phyloP scores from a whole-genome alignment of 2,797 vertebrate genomes.

The Sebastes itinus region DNA sequence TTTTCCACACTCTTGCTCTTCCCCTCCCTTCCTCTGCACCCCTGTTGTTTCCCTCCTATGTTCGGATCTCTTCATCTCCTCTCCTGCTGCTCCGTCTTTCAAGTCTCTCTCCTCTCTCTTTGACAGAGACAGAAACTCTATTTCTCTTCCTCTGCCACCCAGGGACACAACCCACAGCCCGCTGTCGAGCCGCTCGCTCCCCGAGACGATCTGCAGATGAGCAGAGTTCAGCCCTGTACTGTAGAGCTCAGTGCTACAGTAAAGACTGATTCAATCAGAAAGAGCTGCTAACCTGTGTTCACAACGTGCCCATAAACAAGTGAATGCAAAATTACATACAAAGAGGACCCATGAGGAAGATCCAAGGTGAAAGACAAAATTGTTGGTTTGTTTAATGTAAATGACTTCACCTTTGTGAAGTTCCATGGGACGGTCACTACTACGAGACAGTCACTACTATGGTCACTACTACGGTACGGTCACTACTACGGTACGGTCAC shows the following conservation, averaged over 20 bases:
- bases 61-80: conserved; percentile 49
- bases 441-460: too few species aligned
- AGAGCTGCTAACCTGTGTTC: not conserved
- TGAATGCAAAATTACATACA: not conserved
- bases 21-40: conserved; percentile 6
- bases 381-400: not conserved
- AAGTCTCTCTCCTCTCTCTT: conserved; percentile 38
- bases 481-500: too few species aligned
- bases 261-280: not conserved
- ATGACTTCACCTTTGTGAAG: not conserved
- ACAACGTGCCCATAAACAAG: not conserved
- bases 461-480: too few species aligned
- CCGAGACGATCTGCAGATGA: not conserved
- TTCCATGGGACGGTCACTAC: not conserved
- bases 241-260: not conserved
- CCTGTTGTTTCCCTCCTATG: conserved; percentile 38
- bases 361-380: not conserved
- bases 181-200: not conserved
- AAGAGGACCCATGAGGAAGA: not conserved
- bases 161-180: conserved; percentile 18
- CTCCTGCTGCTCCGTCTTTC: conserved; percentile 56
- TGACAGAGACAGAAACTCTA: conserved; percentile 48
- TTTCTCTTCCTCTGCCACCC: conserved; percentile 50
- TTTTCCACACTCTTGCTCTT: conserved; percentile 23
- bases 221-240: not conserved